These are phyloP conservation scores for Bilobella aurantiaca DNA, from an alignment of 1,140 invertebrate species.

Conservation along the genomic window DNA sequence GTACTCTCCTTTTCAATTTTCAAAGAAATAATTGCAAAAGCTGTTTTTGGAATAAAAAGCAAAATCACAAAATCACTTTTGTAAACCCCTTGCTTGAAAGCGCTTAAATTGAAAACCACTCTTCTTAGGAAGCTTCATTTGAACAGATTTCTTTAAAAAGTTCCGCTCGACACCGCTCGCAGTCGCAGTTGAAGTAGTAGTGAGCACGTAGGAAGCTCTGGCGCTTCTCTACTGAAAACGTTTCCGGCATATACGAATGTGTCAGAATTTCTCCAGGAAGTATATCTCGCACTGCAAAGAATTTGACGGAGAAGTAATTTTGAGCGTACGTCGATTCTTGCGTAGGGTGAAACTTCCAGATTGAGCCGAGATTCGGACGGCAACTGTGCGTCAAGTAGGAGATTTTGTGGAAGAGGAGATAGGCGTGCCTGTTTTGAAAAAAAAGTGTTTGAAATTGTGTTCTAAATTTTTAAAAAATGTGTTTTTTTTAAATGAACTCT, in stretches of 20 bases:
- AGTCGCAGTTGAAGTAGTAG: constrained; percentile 9
- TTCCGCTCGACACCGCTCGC: neutral
- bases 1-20: too few relatives aligned
- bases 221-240: neutral
- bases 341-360: constrained; percentile 5
- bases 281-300: neutral
- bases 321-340: neutral
- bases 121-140: too few relatives aligned
- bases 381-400: constrained; percentile 11
- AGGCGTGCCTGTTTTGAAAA: neutral
- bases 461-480: neutral
- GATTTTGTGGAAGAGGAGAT: neutral
- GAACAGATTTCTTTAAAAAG: neutral
- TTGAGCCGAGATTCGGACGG: neutral
- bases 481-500: neutral
- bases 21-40: too few relatives aligned
- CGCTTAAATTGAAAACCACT: too few relatives aligned
- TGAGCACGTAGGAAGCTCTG: neutral
- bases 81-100: too few relatives aligned
- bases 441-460: neutral
- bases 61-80: too few relatives aligned
- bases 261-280: neutral
- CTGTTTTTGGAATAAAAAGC: too few relatives aligned
- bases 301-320: constrained; percentile 11
- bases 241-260: neutral